Evolutionary conservation across 2,797 vertebrate species (phyloP).

Genomic region (Acanthopagrus latus): DNA sequence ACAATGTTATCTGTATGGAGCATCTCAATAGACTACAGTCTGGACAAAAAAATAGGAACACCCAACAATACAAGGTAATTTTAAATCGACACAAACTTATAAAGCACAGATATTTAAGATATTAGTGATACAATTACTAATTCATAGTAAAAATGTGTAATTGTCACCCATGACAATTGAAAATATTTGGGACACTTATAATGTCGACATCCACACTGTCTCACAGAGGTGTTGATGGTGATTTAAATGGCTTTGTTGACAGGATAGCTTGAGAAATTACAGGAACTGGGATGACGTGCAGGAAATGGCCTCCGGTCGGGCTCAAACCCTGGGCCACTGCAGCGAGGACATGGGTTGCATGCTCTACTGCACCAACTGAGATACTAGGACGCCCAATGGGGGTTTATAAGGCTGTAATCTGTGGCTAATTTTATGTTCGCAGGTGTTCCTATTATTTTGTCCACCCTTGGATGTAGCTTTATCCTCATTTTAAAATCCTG

Average conservation of each 20-base stretch:
- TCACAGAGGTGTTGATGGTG: not conserved
- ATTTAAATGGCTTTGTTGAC: not conserved
- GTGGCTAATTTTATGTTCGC: not conserved
- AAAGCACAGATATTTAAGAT: not conserved
- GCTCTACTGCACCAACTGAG: no score
- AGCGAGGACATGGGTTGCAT: no score
- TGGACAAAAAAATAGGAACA: not conserved
- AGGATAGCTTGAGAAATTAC: no score
- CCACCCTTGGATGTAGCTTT: not conserved
- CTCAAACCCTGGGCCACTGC: no score
- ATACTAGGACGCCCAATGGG: no score
- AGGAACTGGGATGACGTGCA: no score
- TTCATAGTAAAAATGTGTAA: no score
- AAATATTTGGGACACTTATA: not conserved
- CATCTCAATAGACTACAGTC: not conserved
- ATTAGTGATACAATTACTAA: no score
- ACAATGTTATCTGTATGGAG: not conserved
- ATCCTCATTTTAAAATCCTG: not conserved
- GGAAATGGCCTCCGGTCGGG: no score
- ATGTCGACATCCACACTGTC: not conserved
- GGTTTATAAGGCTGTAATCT: not conserved
- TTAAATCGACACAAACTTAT: not conserved
- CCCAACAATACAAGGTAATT: not conserved
- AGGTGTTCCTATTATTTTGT: not conserved
- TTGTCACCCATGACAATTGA: no score